phyloP scores from a whole-genome alignment of 2,888 invertebrate genomes.

The Parapristionchus giblindavisi region DNA sequence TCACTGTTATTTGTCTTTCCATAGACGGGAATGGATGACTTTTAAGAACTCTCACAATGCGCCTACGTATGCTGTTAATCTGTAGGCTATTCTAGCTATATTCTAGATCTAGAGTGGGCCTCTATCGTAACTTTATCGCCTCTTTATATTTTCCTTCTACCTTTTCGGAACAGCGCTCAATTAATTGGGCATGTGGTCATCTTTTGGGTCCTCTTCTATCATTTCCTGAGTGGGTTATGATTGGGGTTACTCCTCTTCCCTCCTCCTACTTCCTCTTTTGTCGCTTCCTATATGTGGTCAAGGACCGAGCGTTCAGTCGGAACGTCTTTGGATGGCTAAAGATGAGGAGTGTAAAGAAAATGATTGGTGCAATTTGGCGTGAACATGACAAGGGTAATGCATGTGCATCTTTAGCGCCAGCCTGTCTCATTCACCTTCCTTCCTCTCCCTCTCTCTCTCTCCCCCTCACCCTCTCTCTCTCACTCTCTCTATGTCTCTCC shows the following conservation, averaged over 20 bases:
- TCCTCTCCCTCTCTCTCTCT: constrained; percentile 15
- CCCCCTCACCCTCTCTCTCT: constrained; percentile 6
- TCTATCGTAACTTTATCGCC: no score
- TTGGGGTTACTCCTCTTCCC: neutral
- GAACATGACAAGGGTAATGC: neutral
- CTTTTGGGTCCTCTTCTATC: constrained; percentile 10
- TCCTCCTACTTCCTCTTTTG: neutral
- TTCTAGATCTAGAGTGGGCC: no score
- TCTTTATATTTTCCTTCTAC: neutral
- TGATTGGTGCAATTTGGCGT: neutral
- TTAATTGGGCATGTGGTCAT: constrained; percentile 10
- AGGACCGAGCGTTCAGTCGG: constrained; percentile 19
- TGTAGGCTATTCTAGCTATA: no score
- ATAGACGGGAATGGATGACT: no score
- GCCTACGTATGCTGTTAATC: no score
- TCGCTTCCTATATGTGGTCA: no score
- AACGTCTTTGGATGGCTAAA: neutral
- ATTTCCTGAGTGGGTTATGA: constrained; percentile 19
- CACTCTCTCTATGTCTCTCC: neutral
- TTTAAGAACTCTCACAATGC: no score
- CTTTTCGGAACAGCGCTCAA: neutral
- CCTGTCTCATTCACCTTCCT: neutral
- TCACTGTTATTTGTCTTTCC: no score
- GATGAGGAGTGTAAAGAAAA: neutral
- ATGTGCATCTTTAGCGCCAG: neutral